Evolutionary conservation across 2,113 vertebrate species (phyloP).

Genomic region (Pseudopodoces humilis): DNA sequence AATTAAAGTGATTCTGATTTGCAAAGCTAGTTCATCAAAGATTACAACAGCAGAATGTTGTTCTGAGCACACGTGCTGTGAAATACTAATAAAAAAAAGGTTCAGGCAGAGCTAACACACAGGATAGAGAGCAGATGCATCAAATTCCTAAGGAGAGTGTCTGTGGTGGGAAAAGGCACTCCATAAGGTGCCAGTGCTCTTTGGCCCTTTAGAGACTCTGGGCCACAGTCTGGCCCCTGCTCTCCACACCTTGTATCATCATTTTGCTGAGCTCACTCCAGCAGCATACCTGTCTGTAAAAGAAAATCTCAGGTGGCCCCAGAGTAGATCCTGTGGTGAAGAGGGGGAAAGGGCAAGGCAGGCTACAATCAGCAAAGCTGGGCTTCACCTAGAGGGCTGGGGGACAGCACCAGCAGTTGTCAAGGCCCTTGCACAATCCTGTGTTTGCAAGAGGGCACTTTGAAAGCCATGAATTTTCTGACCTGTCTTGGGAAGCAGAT

Average conservation of each 20-base stretch:
- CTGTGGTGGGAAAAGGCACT: neutral
- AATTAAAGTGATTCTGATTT: neutral
- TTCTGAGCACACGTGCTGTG: neutral
- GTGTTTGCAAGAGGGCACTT: neutral
- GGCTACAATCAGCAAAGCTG: neutral
- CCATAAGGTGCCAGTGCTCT: neutral
- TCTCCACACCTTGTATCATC: neutral
- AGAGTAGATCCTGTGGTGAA: fast-evolving
- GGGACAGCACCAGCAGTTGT: neutral
- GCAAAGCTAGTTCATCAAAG: neutral
- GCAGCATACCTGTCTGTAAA: neutral
- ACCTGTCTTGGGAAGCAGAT: neutral
- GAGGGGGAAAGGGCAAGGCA: neutral
- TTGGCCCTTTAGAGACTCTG: neutral
- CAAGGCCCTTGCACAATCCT: neutral
- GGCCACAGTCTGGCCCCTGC: too few species aligned
- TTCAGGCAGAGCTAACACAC: neutral
- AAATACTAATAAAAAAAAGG: neutral
- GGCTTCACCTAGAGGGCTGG: neutral
- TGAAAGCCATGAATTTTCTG: neutral
- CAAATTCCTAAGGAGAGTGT: neutral
- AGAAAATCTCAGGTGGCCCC: neutral
- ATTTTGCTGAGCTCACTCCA: neutral
- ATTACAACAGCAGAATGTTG: neutral
- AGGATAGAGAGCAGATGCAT: neutral